Evolutionary conservation across 2,888 invertebrate genomes (phyloP), one percentile per base, ranked within the genome.

Genomic region (Acleris emargana): DNA sequence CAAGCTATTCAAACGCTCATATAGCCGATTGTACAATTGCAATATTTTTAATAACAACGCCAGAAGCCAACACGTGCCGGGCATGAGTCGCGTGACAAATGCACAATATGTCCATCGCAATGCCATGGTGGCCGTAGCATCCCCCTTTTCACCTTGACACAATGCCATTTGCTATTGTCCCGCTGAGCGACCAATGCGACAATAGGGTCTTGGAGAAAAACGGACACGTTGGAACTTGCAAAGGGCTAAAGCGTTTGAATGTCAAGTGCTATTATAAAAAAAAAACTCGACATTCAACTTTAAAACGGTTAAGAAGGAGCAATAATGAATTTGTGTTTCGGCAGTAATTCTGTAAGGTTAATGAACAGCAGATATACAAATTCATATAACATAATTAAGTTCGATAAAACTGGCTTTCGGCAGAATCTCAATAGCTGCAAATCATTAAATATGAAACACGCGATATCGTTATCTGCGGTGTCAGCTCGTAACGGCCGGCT

Each of bases 61-160:
- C 20, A 54, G 43, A n/a, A 45, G 43, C 43, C 5, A 16, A 28
- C 49, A 49, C 49, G 47, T 49, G 47, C 6, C 49, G 17, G 13
- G 18, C 13, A 57, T 16, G 43, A 47, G 49, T 58, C 47, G 58
- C 58, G 58, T 49, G 58, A 5, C 49, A 16, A 58, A 58, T 49
- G 22, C 9, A 49, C 49, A 32, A 58, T 49, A 5, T 47, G 32
- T 50, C 49, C 49, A 49, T 49, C 28, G 16, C 42, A 58, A 52
- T 52, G 45, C 43, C 22, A 45, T 28, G 32, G 38, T 51, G 16
- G 45, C 20, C 22, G 22, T 60, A 18, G 55, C 63, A 63, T 58
- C 58, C 64, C 62, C 42, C 17, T 45, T 47, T 25, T 25, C 51
- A 49, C 64, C 64, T 60, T 64, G 60, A 60, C 64, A 64, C 60